Conservation (phyloP, 2,113 vertebrate genomes). For the Glareola pratincola region DNA sequence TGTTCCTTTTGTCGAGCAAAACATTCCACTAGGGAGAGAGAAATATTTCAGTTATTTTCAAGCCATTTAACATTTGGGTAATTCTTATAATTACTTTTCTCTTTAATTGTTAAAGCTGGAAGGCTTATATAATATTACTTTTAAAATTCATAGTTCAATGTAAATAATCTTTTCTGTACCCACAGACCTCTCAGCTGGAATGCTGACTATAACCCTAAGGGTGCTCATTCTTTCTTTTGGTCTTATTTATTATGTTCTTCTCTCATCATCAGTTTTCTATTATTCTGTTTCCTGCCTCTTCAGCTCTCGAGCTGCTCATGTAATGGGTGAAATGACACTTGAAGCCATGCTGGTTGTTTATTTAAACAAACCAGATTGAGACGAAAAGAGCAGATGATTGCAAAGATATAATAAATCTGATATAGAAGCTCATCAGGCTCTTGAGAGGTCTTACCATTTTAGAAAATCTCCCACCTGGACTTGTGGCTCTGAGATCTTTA, state of each 20-base stretch:
- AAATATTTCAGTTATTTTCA: conserved; percentile 29
- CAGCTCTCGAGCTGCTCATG: conserved; percentile 15
- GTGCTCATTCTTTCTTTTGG: conserved; percentile 25
- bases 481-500: neutral
- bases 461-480: neutral
- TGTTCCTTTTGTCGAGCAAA: neutral
- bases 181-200: conserved; percentile 41
- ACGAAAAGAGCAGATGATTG: conserved; percentile 20
- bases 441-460: neutral
- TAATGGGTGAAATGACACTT: conserved; percentile 13
- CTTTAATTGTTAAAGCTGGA: conserved; percentile 46
- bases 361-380: conserved; percentile 53
- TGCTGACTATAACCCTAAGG: conserved; percentile 41
- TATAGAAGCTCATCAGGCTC: neutral
- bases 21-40: conserved; percentile 1
- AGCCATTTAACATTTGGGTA: conserved; percentile 44
- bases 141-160: conserved; percentile 33
- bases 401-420: neutral
- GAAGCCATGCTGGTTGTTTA: conserved; percentile 52
- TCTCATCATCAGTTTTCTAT: conserved; percentile 39
- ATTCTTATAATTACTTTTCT: conserved; percentile 56
- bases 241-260: conserved; percentile 44
- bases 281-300: conserved; percentile 54
- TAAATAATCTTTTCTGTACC: conserved; percentile 45
- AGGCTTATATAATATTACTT: conserved; percentile 40